Evolutionary conservation across 2,888 invertebrate genomes (phyloP), one percentile per base, ranked within the genome.

Genomic region (Mythimna loreyi): DNA sequence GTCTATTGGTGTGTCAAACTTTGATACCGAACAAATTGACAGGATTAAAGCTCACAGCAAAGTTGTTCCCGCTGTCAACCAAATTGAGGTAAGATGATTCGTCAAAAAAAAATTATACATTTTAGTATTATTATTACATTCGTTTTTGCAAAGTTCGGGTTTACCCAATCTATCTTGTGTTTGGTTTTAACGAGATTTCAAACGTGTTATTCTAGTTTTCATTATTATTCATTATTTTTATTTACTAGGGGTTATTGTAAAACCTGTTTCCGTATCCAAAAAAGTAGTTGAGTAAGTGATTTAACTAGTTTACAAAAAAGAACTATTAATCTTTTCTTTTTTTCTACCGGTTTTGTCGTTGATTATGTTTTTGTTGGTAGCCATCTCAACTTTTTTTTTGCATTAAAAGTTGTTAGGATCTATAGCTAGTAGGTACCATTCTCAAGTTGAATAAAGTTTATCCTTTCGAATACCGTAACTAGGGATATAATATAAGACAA

Each of bases 1-100:
- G 83, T 97, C 97, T 55, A 97, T 98, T 69, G 98, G 98, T 0
- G 89, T 98, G 16, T 98, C 98, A 23, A 98, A 98, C 91, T 98
- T 98, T 86, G 97, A 97, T 85, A 96, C 94, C 1, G 92, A 97
- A 72, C 98, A 98, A 87, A 91, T 98, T 25, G 94, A 97, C 49
- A 95, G 97, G 72, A 86, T 98, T 49, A 85, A 97, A 9, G 92
- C 95, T 1, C 93, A 92, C 60, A 96, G 96, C 40, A 92, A 89
- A 0, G 93, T 97, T 19, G 95, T 94, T 74, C 97, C 97, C 0
- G 97, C 96, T 11, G 95, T 96, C 9, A 97, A 97, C 85, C 96
- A 97, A 92, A 96, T 94, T 72, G 93, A 93, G 91, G 93, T 92
- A 76, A 81, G 62, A 21, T 25, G 9, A 33, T 23, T n/a, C n/a